Evolutionary conservation across 92 coral and sea anemone genomes (phyloP), one percentile per base, ranked within the genome.

Genomic region (Heteractis magnifica): DNA sequence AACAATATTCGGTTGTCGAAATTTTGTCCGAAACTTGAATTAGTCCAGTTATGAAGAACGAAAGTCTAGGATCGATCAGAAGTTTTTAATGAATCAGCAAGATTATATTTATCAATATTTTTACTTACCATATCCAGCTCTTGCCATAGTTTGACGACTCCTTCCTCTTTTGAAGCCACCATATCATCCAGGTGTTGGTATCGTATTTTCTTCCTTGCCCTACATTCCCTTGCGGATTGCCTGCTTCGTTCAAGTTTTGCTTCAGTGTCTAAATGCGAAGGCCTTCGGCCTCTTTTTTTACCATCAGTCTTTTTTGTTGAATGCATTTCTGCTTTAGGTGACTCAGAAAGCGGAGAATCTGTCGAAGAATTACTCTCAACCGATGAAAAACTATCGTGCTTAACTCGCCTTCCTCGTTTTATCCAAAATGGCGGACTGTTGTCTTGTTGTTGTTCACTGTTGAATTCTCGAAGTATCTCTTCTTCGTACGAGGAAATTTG

Each of bases 201-300:
- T 20, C 98, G 90, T 48, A 96, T 81, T 86, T 96, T 96, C 91
- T 96, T 96, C 60, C 98, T 83, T 18, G 98, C 98, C n/a, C 98
- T 89, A 65, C 98, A 96, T 49, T 96, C 98, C 68, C 98, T 89
- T 0, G 98, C 98, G 14, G 98, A 96, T 64, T 96, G 98, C 13
- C 98, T 82, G 84, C 98, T 96, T 64, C 98, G 88, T 81, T 96
- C 98, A 20, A 96, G 96, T 77, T 94, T 96, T 7, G 98, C 98
- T 84, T 96, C 98, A 51, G 91, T 85, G 87, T 96, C 97, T 86
- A 96, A 88, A 87, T 96, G 94, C 11, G 98, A 88, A 49, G 98
- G 98, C 89, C 93, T 92, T 89, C 98, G 84, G 49, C 98, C 98
- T 18, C 98, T 89, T 76, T 94, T 95, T 76, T 87, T 93, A 20